Conservation (phyloP, 2,113 vertebrate genomes). For the Heteronetta atricapilla region DNA sequence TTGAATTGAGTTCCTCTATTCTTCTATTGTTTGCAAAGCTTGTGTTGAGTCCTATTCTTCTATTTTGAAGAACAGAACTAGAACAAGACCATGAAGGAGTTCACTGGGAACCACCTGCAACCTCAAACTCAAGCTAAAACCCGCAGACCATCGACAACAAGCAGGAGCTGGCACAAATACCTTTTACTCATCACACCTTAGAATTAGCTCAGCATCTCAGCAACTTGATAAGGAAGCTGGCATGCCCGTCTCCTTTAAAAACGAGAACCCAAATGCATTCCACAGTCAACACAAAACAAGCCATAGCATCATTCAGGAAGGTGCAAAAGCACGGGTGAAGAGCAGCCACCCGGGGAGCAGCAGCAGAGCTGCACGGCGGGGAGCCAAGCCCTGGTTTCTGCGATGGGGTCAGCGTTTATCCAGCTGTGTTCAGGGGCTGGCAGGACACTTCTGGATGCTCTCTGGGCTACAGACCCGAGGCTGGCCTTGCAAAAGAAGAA, state of each 20-base stretch:
- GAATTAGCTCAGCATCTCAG: not conserved
- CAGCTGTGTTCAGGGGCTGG: not conserved
- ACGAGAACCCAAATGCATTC: not conserved
- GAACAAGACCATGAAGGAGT: not conserved
- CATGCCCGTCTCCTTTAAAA: not conserved
- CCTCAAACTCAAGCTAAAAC: slow-evolving; percentile 45
- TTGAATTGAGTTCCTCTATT: not conserved
- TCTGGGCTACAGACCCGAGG: not conserved
- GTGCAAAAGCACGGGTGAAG: not conserved
- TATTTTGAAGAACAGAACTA: not conserved
- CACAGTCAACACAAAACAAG: not conserved
- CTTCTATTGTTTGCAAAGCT: not conserved
- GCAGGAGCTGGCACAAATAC: slow-evolving; percentile 3
- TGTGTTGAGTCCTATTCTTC: not conserved
- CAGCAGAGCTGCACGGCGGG: not conserved
- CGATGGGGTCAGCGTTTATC: not conserved
- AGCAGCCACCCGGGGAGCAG: not conserved
- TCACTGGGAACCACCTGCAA: slow-evolving; percentile 8
- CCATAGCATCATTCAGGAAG: not conserved
- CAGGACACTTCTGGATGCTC: not conserved
- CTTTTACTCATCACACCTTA: not conserved
- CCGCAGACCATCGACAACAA: not conserved
- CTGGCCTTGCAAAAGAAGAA: not conserved
- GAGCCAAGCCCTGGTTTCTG: not conserved
- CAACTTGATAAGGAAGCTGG: not conserved